phyloP scores from a whole-genome alignment of 2,888 invertebrate species.

The Xanthia togata region DNA sequence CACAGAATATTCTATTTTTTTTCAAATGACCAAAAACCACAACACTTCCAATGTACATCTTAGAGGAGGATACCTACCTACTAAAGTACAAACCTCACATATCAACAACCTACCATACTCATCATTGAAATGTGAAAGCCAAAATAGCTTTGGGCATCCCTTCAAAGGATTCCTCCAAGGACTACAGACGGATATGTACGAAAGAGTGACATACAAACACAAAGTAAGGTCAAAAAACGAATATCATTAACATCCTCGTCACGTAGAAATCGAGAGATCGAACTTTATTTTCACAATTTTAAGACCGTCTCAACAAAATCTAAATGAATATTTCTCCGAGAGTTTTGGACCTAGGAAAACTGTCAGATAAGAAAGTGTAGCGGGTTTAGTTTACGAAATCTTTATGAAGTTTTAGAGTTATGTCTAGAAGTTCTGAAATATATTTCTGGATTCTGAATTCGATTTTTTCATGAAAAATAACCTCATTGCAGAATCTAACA shows the following conservation, averaged over 20 bases:
- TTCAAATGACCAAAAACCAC: background rate
- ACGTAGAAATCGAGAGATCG: slow-evolving; percentile 67
- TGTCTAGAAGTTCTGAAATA: slow-evolving; percentile 33
- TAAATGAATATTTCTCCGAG: slow-evolving; percentile 36
- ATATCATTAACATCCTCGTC: slow-evolving; percentile 62
- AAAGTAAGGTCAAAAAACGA: slow-evolving; percentile 31
- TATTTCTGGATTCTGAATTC: background rate
- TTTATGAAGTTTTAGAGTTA: slow-evolving; percentile 24
- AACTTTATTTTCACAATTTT: slow-evolving; percentile 68
- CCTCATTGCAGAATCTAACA: background rate
- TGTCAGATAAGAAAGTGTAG: slow-evolving; percentile 44
- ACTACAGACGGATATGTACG: slow-evolving; percentile 3
- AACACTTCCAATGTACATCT: background rate
- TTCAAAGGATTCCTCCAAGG: slow-evolving; percentile 12
- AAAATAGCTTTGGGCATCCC: background rate
- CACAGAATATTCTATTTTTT: background rate
- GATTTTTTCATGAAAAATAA: background rate
- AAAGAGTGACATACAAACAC: slow-evolving; percentile 20
- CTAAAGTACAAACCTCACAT: background rate
- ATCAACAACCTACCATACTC: background rate
- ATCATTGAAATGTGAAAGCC: slow-evolving; percentile 20
- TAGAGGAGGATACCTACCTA: background rate
- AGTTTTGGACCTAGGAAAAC: slow-evolving; percentile 16
- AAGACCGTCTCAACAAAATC: slow-evolving; percentile 52
- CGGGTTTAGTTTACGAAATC: slow-evolving; percentile 25